Evolutionary conservation across 2,888 invertebrate species (phyloP).

Genomic region (Phaonia tiefii): DNA sequence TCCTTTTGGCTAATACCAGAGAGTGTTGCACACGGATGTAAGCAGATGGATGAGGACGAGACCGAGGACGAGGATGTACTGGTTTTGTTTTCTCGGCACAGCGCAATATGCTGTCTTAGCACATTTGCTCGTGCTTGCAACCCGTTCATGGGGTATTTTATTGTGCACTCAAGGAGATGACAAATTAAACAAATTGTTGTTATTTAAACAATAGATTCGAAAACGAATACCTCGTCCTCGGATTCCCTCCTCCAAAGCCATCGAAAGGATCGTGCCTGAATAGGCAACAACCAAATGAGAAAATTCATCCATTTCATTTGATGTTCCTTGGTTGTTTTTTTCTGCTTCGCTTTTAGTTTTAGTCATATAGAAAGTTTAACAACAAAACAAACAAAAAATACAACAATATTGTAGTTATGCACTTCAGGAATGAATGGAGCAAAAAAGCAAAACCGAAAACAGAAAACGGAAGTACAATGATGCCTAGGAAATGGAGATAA

Average conservation of each 20-base stretch:
- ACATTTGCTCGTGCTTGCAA: conserved; percentile 14
- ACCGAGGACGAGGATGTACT: conserved; percentile 47
- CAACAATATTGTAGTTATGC: conserved; percentile 49
- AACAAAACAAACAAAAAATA: conserved; percentile 14
- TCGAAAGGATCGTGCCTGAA: conserved; percentile 45
- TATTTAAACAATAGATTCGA: conserved; percentile 58
- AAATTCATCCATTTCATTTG: conserved; percentile 50
- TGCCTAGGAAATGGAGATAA: conserved; percentile 67
- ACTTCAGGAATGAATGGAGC: conserved; percentile 29
- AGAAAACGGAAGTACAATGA: conserved; percentile 66
- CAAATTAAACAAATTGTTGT: conserved; percentile 66
- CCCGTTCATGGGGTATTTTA: conserved; percentile 47
- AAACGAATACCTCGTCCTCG: not conserved
- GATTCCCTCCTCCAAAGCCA: conserved; percentile 1
- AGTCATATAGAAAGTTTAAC: conserved; percentile 11
- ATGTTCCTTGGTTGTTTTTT: too few species aligned
- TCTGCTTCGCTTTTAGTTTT: conserved; percentile 12
- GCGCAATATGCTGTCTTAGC: conserved; percentile 49
- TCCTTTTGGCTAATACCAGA: conserved; percentile 19
- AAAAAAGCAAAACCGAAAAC: conserved; percentile 40
- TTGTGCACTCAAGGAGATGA: conserved; percentile 63
- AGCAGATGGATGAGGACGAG: conserved; percentile 30
- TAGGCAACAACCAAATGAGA: conserved; percentile 40
- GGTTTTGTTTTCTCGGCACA: conserved; percentile 43
- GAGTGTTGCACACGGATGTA: conserved; percentile 15